Base-by-base conservation (phyloP, 2,797 vertebrate genomes). In the Gorsachius magnificus region DNA sequence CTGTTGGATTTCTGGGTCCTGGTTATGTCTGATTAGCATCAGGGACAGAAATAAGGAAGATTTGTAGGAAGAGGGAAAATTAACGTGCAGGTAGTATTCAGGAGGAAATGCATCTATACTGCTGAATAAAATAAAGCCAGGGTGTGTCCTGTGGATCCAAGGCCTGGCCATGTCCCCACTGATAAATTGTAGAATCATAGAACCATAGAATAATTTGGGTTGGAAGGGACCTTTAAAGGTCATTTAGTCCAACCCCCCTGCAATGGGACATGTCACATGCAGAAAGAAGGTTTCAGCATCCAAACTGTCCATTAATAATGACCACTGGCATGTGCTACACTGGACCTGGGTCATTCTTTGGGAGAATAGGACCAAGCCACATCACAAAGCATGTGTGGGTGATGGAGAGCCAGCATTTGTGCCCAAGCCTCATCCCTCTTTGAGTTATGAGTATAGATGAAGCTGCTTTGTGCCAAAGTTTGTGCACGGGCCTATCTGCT, bases 271-370 rank as follows among this genome's bases (percentile, higher is more conserved):
- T 35, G 20, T 81, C 35, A 31, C 10, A 2, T 25, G 28, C 28
- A 56, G 28, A 56, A 78, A 14, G 33, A 57, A 60, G 22, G 25
- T 61, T n/a, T 58, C 13, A 50, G 8, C 11, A 45, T 71, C 21
- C 68, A 69, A 45, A 19, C 12, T 18, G 21, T 78, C 21, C 14
- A 1, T 20, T 70, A 35, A 36, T 53, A 83, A 38, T 18, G 29
- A 33, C 14, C 9, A 0, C 25, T 85, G 29, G 3, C n/a, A 4
- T 0, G 6, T 24, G 22, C 35, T 46, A 0, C 2, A 3, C 8
- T 33, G 36, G 16, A 43, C 35, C 18, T 51, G 38, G 19, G 29
- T 14, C 18, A 14, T 38, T 83, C 43, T 43, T 83, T 24, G 46
- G 29, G 41, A 65, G 4, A 71, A 5, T 0, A 48, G 7, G n/a